Evolutionary conservation across 2,888 invertebrate species (phyloP).

Genomic region (Tiliacea aurago): DNA sequence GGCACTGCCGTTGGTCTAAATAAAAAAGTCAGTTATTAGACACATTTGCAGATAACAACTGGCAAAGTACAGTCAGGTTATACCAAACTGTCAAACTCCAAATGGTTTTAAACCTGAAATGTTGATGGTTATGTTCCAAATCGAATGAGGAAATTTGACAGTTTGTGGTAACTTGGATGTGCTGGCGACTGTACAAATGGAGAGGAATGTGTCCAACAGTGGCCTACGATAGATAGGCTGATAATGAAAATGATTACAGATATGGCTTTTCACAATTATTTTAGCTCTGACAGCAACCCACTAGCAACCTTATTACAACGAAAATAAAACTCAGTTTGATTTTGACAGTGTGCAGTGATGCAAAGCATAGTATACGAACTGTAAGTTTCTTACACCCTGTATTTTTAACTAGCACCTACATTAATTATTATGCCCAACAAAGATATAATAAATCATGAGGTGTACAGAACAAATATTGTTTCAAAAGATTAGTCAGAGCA

Average conservation of each 20-base stretch:
- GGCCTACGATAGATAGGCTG: neutral
- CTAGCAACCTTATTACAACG: too few relatives aligned
- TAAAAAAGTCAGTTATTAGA: too few relatives aligned
- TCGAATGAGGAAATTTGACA: too few relatives aligned
- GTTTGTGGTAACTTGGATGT: too few relatives aligned
- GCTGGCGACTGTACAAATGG: too few relatives aligned
- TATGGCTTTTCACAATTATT: neutral
- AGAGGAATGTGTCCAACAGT: neutral
- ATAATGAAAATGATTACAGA: neutral
- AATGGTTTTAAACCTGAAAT: too few relatives aligned
- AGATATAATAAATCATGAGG: slow-evolving; percentile 15
- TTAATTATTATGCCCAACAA: neutral
- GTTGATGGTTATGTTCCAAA: too few relatives aligned
- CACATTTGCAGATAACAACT: neutral
- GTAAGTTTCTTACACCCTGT: slow-evolving; percentile 7
- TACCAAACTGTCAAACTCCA: too few relatives aligned
- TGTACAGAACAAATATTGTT: slow-evolving; percentile 39
- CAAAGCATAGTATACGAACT: neutral
- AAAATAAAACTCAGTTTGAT: too few relatives aligned
- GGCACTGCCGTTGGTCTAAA: neutral
- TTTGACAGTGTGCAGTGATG: too few relatives aligned
- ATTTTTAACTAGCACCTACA: neutral
- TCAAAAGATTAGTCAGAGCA: slow-evolving; percentile 26
- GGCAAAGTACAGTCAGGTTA: neutral
- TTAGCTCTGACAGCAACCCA: too few relatives aligned